Evolutionary conservation across 2,113 vertebrate genomes (phyloP).

Genomic region (Tor tambroides): DNA sequence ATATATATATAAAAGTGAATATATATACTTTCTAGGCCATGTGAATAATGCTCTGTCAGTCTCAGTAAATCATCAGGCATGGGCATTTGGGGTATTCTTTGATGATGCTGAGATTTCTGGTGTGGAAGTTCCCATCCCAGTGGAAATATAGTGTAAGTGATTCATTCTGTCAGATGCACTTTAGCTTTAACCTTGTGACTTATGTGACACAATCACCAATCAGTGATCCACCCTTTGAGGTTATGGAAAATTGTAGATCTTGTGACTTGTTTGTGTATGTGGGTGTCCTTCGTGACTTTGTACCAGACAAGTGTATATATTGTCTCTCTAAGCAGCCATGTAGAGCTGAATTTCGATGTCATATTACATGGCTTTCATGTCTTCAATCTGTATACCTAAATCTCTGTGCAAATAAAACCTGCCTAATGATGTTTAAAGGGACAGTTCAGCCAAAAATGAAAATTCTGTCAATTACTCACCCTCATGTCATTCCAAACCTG

Average conservation of each 20-base stretch:
- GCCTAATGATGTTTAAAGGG: not conserved
- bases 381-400: not conserved
- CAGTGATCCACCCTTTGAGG: slow-evolving; percentile 33
- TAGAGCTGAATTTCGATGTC: not conserved
- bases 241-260: slow-evolving; percentile 31
- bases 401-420: not conserved
- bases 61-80: too few species aligned
- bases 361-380: too few species aligned
- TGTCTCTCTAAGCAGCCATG: not conserved
- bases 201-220: slow-evolving; percentile 15
- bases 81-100: not conserved
- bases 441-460: not conserved
- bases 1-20: too few species aligned
- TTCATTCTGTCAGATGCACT: too few species aligned
- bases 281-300: slow-evolving; percentile 37
- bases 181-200: slow-evolving; percentile 17
- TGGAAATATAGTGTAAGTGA: too few species aligned
- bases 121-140: not conserved
- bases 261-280: slow-evolving; percentile 31
- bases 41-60: not conserved
- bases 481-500: not conserved
- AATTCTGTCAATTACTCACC: not conserved
- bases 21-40: not conserved
- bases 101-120: not conserved
- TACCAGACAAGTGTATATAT: not conserved